Evolutionary conservation across 2,113 vertebrate genomes (phyloP), one percentile per base, ranked within the genome.

Genomic region (Chamaea fasciata): DNA sequence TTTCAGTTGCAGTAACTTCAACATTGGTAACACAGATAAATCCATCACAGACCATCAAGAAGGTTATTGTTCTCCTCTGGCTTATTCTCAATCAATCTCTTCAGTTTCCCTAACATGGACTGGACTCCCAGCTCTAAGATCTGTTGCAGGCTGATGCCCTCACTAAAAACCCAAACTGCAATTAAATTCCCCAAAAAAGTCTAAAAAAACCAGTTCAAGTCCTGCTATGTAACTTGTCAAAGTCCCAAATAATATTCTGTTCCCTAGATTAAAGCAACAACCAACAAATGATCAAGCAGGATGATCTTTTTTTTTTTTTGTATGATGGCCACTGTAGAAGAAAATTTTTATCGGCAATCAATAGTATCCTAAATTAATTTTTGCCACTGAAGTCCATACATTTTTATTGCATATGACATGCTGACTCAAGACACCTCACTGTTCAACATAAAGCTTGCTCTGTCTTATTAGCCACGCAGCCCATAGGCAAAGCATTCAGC

Each of bases 401-500:
- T 87, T 92, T 92, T 95, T 91, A 83, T 74, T 90, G 46, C 63
- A 37, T 67, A 26, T 74, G 82, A 90, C 60, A 23, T 71, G 85
- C 93, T 92, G 85, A 88, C 71, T 92, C 71, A 74, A 90, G 92
- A 13, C 52, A 55, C 74, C 76, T 91, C 83, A 64, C 69, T 92
- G 87, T 35, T 89, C 62, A 71, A 5, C 86, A 90, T 89, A 92
- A 93, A 94, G 79, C 90, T 83, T 77, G 16, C 71, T 95, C 92
- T 96, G 85, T 93, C 64, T 92, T 77, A 39, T 13, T 59, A 74
- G 56, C 75, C 82, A n/a, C 3, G 0, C 64, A 80, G 82, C 79
- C 92, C 86, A 83, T 13, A 52, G 92, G 60, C 73, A 87, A 74
- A 74, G 75, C 59, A 74, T 70, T 91, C 84, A 59, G 85, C 0